Evolutionary conservation across 35 echinoderm and acorn worm species (phyloP), one percentile per base, ranked within the genome.

Genomic region (Apostichopus californicus): DNA sequence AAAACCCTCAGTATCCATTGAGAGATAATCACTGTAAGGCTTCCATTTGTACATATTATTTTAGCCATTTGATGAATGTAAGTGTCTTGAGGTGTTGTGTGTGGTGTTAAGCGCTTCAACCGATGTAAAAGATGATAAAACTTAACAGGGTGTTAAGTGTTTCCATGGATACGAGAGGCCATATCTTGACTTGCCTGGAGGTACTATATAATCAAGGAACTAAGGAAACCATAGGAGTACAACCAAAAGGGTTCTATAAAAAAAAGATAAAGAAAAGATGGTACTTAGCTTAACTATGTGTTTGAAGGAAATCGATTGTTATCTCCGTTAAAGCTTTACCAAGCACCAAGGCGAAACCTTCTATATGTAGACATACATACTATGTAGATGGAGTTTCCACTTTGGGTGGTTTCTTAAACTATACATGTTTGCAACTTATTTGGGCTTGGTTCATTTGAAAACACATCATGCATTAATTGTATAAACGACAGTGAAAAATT

Each of bases 101-200:
- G 28, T 34, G 28, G 28, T 34, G 28, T 34, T 34, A 34, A 34
- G 28, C 28, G 28, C 28, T 34, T 78, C 21, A 78, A 78, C 28
- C 28, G 28, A 34, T 34, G 28, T 34, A 34, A 83, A 83, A 83
- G 80, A 83, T 83, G 80, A 83, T 83, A 54, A 34, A 83, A 56
- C 52, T 56, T 83, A 55, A 83, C 80, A 83, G 80, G 80, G 52
- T 83, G 80, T 55, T 83, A 83, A 83, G 80, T 83, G 80, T 83
- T 17, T n/a, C 18, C 80, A 83, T 83, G 55, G 80, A 46, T 18
- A 34, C 80, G 55, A 34, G 80, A 83, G 80, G 55, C 52, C 53
- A 54, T 83, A 54, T 55, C 25, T 83, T 13, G 25, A 55, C 17
- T 54, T 54, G 80, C 80, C 80, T 83, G 34, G 54, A 55, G 80